Evolutionary conservation across 2,797 vertebrate genomes (phyloP), one percentile per base, ranked within the genome.

Genomic region (Orestias chungarensis): DNA sequence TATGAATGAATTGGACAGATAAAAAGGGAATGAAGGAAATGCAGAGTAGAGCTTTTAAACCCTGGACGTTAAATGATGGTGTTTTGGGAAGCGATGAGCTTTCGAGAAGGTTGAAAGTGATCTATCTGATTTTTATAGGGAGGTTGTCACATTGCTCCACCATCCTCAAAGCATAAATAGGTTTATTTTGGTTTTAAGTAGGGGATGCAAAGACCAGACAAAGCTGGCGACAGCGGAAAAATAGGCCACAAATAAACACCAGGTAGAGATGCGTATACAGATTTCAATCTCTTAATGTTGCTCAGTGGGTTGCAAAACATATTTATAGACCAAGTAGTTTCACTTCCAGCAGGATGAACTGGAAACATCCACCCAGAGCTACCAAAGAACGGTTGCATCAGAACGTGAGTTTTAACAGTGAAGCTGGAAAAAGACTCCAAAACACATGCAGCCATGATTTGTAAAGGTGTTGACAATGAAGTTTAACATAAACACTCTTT

Each of bases 141-240:
- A 12, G 20, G 12, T 61, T 61, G 23, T n/a, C 23, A 61, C 57
- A 12, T 20, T 6, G 11, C 40, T 40, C 33, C 35, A 61, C 20
- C 57, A n/a, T 59, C 55, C 23, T 59, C 55, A 59, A 59, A 61
- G 57, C 35, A 2, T 23, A 61, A 61, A 61, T 61, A 12, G n/a
- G 57, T 61, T 61, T 38, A 40, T n/a, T 38, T 61, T 61, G 20
- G 20, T 35, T 61, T 38, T 61, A 61, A 38, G 20, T n/a, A 38
- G 14, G 4, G 5, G 20, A 40, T 40, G 20, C 4, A 40, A 61
- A 61, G 33, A n/a, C 33, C 57, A 61, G 35, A 33, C 33, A 61
- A 10, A 61, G 23, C 20, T 61, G 35, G 20, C 40, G 57, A n/a
- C 33, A n/a, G 57, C 6, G 31, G 31, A 61, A 35, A 61, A 61